Percentiles rank a stretch among this genome's conserved stretches.
Conservation (phyloP, 2,797 vertebrate species). For the Pyrrhura leucotis region DNA sequence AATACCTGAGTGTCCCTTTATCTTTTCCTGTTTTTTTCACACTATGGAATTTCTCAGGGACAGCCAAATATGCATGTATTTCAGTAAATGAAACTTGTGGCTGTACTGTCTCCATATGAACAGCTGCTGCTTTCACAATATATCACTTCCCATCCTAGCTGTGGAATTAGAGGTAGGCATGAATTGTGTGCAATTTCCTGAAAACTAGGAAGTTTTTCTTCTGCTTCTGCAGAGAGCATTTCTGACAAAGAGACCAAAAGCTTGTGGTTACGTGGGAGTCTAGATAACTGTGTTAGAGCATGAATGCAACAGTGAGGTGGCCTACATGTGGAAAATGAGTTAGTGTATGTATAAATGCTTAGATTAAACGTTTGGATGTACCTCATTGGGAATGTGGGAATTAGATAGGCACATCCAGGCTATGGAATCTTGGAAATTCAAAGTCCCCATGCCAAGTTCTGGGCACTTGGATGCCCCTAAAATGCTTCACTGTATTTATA, state of each 20-base stretch:
- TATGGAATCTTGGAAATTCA: not conserved
- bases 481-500: not conserved
- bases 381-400: not conserved
- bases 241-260: not conserved
- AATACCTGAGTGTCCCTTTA: not conserved
- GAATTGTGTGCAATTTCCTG: not conserved
- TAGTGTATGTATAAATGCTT: not conserved
- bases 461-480: not conserved
- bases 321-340: not conserved
- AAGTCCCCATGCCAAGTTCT: not conserved
- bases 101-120: not conserved
- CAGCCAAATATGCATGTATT: not conserved
- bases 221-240: not conserved
- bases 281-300: not conserved
- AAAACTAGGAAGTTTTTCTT: not conserved
- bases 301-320: accelerated
- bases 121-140: not conserved
- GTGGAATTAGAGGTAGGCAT: not conserved
- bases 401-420: not conserved
- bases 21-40: not conserved
- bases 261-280: not conserved
- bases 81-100: not conserved
- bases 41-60: not conserved
- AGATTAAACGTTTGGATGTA: not conserved
- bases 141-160: not conserved